Conservation (phyloP, 2,888 invertebrate species). For the Timema podura region DNA sequence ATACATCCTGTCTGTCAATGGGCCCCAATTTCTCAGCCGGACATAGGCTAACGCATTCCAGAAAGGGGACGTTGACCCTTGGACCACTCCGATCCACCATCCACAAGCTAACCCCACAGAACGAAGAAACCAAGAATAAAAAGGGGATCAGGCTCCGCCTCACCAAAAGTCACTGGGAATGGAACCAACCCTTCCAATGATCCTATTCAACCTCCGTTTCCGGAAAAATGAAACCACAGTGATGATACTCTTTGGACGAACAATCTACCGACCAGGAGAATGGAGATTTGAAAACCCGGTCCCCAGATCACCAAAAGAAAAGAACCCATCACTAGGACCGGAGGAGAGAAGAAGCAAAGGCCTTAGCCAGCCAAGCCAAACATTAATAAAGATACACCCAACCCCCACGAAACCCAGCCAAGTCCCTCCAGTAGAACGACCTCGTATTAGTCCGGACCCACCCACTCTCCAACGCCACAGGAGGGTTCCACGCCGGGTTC, state of each 20-base stretch:
- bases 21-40: background rate
- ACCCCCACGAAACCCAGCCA: background rate
- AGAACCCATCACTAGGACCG: background rate
- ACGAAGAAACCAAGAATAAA: background rate
- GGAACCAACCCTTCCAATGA: background rate
- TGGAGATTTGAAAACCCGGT: background rate
- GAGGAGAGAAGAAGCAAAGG: background rate
- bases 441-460: no score
- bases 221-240: background rate
- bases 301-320: background rate
- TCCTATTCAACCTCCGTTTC: background rate
- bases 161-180: background rate
- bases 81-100: background rate
- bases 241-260: background rate
- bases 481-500: background rate
- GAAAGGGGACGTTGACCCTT: background rate
- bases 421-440: background rate
- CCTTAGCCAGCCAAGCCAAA: background rate
- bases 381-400: background rate
- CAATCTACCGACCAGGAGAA: background rate
- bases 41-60: background rate
- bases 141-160: background rate
- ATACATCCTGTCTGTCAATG: background rate
- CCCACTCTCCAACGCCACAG: background rate
- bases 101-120: background rate